A percentile compares a stretch with the other conserved stretches of the same genome.
phyloP scores from a whole-genome alignment of 2,888 invertebrate genomes.

The Rhaphigaster nebulosa region DNA sequence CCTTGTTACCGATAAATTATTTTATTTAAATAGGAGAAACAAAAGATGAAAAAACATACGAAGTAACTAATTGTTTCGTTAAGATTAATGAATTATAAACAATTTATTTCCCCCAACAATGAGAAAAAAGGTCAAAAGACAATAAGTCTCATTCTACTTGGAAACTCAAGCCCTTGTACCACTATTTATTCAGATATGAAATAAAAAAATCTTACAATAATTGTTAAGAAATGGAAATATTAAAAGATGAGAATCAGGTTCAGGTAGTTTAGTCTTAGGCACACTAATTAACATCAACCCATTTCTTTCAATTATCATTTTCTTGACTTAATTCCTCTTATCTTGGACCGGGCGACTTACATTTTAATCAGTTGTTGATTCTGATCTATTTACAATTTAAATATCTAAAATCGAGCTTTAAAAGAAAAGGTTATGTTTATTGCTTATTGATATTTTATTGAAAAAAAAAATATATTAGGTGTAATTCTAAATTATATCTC shows the following conservation, averaged over 20 bases:
- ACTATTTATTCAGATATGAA: background rate
- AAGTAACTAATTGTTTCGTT: too few relatives aligned
- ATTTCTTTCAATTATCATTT: slow-evolving; percentile 10
- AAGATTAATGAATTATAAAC: too few relatives aligned
- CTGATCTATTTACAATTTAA: background rate
- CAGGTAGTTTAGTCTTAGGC: background rate
- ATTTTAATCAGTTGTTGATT: background rate
- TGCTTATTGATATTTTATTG: too few relatives aligned
- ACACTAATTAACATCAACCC: background rate
- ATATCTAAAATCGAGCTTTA: too few relatives aligned
- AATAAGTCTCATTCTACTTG: background rate
- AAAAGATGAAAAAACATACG: too few relatives aligned
- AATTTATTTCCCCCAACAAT: too few relatives aligned
- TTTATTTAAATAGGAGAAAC: too few relatives aligned
- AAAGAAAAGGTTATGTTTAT: too few relatives aligned
- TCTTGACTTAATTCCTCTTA: background rate
- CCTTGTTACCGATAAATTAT: too few relatives aligned
- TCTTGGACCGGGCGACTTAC: background rate
- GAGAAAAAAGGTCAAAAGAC: background rate
- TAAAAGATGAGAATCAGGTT: background rate
- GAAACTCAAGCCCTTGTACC: background rate
- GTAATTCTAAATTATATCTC: too few relatives aligned
- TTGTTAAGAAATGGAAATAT: background rate
- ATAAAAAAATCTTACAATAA: too few relatives aligned
- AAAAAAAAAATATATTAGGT: too few relatives aligned